Percentiles rank a stretch among this genome's conserved stretches.
Evolutionary conservation across 23 tunicate species (phyloP).

Genomic region (Trididemnum clinides): DNA sequence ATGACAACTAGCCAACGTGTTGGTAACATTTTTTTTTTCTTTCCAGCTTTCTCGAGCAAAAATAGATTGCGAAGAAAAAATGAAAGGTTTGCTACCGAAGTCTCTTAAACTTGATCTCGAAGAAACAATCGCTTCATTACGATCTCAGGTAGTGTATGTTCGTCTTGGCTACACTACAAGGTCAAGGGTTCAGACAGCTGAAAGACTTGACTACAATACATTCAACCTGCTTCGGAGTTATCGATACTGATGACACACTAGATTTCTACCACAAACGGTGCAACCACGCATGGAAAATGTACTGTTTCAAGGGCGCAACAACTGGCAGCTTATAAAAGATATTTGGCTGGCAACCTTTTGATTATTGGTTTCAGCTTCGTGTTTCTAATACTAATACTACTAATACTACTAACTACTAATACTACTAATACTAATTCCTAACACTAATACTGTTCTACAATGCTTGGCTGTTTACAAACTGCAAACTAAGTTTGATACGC

Average conservation of each 20-base stretch:
- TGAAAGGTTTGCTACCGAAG: slow-evolving; percentile 79
- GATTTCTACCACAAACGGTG: no score
- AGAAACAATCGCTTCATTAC: slow-evolving; percentile 70
- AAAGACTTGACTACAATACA: background rate
- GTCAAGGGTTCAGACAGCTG: background rate
- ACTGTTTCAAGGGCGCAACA: no score
- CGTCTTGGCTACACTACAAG: background rate
- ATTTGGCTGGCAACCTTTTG: no score
- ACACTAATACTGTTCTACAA: no score
- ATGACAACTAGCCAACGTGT: background rate
- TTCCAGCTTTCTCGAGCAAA: slow-evolving; percentile 60
- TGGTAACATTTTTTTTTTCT: background rate
- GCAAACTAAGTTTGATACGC: no score
- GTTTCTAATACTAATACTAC: no score
- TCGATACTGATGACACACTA: no score
- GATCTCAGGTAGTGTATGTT: slow-evolving; percentile 59
- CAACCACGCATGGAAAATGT: background rate
- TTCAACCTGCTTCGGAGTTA: background rate
- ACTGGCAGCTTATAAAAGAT: no score
- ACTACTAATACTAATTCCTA: no score
- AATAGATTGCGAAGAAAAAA: slow-evolving; percentile 79
- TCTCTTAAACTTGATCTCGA: slow-evolving; percentile 78
- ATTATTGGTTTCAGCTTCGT: no score
- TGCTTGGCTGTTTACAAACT: no score
- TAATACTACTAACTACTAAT: no score